Evolutionary conservation across 2,113 vertebrate genomes (phyloP).

Genomic region (Erythrocebus patas): DNA sequence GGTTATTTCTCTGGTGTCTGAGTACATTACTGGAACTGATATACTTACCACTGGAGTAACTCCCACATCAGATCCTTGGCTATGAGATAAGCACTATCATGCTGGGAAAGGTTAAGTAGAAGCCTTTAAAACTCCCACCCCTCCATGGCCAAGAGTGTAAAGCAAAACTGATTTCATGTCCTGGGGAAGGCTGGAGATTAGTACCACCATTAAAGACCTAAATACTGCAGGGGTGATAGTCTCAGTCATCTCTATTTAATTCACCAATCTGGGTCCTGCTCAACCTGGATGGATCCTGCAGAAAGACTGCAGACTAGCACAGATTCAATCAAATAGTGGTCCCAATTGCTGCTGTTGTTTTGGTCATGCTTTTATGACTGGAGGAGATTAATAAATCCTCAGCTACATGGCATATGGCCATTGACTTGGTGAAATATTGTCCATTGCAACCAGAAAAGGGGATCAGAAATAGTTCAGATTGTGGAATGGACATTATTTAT

Average conservation of each 20-base stretch:
- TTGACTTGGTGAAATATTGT: background rate
- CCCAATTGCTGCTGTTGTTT: background rate
- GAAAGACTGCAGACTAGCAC: background rate
- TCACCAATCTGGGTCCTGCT: background rate
- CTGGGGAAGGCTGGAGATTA: background rate
- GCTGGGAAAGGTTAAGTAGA: background rate
- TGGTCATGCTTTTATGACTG: background rate
- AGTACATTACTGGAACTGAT: background rate
- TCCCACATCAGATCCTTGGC: background rate
- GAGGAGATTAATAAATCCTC: background rate
- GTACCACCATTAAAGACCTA: background rate
- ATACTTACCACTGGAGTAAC: background rate
- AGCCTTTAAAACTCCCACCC: background rate
- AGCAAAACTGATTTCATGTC: background rate
- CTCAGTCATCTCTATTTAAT: background rate
- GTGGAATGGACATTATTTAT: background rate
- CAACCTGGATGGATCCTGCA: background rate
- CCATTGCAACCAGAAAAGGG: background rate
- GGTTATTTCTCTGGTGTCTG: background rate
- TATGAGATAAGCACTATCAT: background rate
- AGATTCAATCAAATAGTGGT: background rate
- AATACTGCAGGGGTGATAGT: background rate
- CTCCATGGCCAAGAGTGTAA: background rate
- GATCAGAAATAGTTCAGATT: background rate
- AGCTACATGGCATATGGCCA: background rate